phyloP scores from a whole-genome alignment of 2,888 invertebrate species.

The Heteropelma amictum region DNA sequence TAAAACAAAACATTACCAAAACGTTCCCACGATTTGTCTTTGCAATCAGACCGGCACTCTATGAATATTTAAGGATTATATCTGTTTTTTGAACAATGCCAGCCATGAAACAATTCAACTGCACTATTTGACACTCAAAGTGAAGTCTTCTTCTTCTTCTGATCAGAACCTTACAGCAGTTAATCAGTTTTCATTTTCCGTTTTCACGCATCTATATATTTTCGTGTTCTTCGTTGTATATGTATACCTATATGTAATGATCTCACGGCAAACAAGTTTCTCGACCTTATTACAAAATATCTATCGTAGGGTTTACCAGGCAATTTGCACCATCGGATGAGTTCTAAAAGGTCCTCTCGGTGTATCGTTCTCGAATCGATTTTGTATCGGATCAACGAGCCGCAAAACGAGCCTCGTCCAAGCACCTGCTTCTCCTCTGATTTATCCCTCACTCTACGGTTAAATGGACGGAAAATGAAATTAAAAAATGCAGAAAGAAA shows the following conservation, averaged over 20 bases:
- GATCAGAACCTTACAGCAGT: too few species aligned
- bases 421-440: slow-evolving; percentile 42
- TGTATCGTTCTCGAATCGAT: slow-evolving; percentile 51
- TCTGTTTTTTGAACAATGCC: too few species aligned
- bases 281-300: slow-evolving; percentile 49
- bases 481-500: slow-evolving; percentile 10
- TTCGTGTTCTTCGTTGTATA: too few species aligned
- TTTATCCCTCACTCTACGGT: slow-evolving; percentile 9
- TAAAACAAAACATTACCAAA: too few species aligned
- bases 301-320: slow-evolving; percentile 29
- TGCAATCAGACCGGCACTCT: too few species aligned
- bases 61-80: too few species aligned
- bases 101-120: too few species aligned
- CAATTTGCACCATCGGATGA: slow-evolving; percentile 49
- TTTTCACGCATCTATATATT: too few species aligned
- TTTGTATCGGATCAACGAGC: slow-evolving; percentile 53
- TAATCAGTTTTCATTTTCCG: too few species aligned
- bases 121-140: too few species aligned
- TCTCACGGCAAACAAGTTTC: slow-evolving; percentile 11
- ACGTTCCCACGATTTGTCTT: too few species aligned
- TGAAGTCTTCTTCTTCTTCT: too few species aligned
- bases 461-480: slow-evolving; percentile 40
- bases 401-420: slow-evolving; percentile 52
- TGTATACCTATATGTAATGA: not conserved
- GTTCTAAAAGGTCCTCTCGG: slow-evolving; percentile 48